Evolutionary conservation across 2,797 vertebrate species (phyloP).

Genomic region (Tachyglossus aculeatus): DNA sequence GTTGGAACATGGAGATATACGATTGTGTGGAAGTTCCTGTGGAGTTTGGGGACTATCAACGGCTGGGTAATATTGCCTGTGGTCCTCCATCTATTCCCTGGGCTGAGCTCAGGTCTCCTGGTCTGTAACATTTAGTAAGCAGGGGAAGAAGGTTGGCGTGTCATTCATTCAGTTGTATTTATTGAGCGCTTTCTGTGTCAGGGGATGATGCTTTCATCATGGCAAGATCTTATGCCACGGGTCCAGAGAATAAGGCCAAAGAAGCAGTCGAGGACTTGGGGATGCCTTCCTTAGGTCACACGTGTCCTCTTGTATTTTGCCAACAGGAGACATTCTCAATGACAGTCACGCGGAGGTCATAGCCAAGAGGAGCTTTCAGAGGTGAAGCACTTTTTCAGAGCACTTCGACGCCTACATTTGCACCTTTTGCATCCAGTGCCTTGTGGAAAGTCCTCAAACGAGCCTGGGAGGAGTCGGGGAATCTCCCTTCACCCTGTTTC

Average conservation of each 20-base stretch:
- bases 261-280: neutral
- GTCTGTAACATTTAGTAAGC: no score
- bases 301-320: slow-evolving; percentile 29
- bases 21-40: neutral
- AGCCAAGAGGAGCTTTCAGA: slow-evolving; percentile 88
- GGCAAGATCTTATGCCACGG: no score
- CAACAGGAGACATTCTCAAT: slow-evolving; percentile 88
- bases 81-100: neutral
- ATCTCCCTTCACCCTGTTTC: no score
- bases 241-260: neutral
- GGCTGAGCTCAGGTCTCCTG: no score
- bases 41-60: neutral
- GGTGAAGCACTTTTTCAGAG: slow-evolving; percentile 71
- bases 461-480: no score
- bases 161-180: neutral
- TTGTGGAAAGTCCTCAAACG: neutral
- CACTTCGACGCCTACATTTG: neutral
- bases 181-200: no score
- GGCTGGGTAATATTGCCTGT: neutral
- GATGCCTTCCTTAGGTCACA: neutral
- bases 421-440: neutral
- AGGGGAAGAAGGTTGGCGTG: no score
- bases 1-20: neutral
- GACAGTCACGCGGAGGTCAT: slow-evolving; percentile 96
- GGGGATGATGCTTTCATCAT: neutral